Conservation (phyloP, 2,113 vertebrate species). For the Rallus limicola region DNA sequence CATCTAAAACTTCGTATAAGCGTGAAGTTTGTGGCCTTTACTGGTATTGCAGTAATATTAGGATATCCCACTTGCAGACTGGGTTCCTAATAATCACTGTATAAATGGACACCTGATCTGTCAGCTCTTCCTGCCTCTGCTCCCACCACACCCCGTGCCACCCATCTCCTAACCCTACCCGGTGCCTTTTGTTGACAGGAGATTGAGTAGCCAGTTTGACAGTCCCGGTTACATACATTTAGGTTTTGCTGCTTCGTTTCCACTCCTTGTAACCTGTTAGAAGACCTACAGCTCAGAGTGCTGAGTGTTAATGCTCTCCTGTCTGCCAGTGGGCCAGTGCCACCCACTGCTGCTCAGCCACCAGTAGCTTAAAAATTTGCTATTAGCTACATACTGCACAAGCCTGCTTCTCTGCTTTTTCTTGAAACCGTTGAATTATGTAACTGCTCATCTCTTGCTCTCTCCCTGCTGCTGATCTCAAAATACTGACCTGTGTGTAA, state of each 20-base stretch:
- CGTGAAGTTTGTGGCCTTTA: neutral
- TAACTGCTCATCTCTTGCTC: neutral
- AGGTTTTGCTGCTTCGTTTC: neutral
- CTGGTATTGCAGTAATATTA: neutral
- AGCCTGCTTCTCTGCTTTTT: neutral
- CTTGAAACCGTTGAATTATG: neutral
- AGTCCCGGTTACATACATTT: neutral
- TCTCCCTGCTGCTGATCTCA: neutral
- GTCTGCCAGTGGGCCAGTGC: neutral
- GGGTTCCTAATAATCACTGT: neutral
- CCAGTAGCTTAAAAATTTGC: neutral
- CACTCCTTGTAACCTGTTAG: neutral
- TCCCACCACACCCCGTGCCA: neutral
- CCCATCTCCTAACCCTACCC: neutral
- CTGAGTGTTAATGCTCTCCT: neutral
- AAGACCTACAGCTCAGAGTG: neutral
- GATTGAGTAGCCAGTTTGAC: neutral
- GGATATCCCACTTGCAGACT: neutral
- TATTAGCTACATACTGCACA: neutral
- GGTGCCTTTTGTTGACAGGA: neutral
- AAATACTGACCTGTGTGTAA: neutral
- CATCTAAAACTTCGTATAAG: neutral
- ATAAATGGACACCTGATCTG: neutral
- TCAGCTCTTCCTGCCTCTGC: neutral
- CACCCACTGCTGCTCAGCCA: neutral